Evolutionary conservation across 2,888 invertebrate genomes (phyloP).

Genomic region (Oligia latruncula): DNA sequence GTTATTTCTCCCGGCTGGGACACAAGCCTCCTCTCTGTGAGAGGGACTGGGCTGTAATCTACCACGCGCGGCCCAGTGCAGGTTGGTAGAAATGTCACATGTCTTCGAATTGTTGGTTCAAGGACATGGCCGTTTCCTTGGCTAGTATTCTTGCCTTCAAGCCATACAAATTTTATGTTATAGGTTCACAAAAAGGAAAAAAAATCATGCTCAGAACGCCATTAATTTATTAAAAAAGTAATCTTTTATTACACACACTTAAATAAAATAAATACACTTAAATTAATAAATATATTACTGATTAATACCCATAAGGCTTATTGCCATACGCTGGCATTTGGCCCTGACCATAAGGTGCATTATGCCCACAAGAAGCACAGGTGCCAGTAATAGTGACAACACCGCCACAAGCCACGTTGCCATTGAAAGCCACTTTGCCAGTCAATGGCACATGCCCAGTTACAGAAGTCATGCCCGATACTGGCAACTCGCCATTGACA

Average conservation of each 20-base stretch:
- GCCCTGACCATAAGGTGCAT: background rate
- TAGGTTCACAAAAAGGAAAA: background rate
- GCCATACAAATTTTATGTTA: too few relatives aligned
- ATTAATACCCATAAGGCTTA: conserved; percentile 43
- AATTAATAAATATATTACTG: conserved; percentile 17
- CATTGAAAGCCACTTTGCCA: conserved; percentile 61
- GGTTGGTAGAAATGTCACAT: too few relatives aligned
- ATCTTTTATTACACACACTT: conserved; percentile 24
- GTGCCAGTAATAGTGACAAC: conserved; percentile 61
- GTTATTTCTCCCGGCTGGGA: too few relatives aligned
- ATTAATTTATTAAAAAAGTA: conserved; percentile 18
- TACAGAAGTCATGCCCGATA: conserved; percentile 66
- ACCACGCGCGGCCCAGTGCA: too few relatives aligned
- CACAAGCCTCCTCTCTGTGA: too few relatives aligned
- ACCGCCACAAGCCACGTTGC: conserved; percentile 56
- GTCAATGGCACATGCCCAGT: conserved; percentile 57
- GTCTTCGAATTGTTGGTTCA: too few relatives aligned
- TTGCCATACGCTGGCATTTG: conserved; percentile 37
- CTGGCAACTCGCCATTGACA: conserved; percentile 70
- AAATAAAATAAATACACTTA: conserved; percentile 31
- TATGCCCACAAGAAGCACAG: conserved; percentile 46
- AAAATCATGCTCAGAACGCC: background rate
- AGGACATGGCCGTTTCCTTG: too few relatives aligned
- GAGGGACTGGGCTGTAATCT: too few relatives aligned
- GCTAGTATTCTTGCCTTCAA: too few relatives aligned